A percentile compares a stretch with the other conserved stretches of the same genome.
Evolutionary conservation across 1,140 invertebrate genomes (phyloP).

Genomic region (Potamilus streckersoni): DNA sequence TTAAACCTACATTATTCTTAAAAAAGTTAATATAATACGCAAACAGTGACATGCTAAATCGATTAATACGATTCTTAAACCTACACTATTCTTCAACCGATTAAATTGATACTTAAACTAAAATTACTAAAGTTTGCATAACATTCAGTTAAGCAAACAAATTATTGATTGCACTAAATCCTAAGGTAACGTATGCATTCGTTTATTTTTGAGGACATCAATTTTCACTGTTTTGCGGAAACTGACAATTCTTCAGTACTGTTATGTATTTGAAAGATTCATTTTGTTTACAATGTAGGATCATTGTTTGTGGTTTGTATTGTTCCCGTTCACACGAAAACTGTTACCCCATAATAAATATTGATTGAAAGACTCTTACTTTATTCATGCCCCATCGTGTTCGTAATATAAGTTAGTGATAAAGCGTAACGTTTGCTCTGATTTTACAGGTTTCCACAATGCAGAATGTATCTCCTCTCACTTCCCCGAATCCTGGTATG

Average conservation of each 20-base stretch:
- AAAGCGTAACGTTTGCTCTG: conserved; percentile 4
- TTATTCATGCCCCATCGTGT: background rate
- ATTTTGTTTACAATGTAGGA: conserved; percentile 1
- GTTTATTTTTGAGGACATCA: too few relatives aligned
- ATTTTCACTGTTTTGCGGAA: background rate
- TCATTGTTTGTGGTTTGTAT: background rate
- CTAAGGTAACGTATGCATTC: too few relatives aligned
- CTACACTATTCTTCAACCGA: too few relatives aligned
- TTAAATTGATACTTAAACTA: too few relatives aligned
- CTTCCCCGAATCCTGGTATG: conserved; percentile 68
- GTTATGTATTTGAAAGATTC: background rate
- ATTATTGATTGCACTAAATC: too few relatives aligned
- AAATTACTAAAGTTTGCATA: too few relatives aligned
- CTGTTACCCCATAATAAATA: background rate
- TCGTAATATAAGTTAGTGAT: background rate
- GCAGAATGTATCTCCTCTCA: conserved; percentile 65
- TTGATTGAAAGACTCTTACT: background rate
- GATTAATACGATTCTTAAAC: too few relatives aligned
- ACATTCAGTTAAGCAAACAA: too few relatives aligned
- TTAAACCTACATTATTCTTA: too few relatives aligned
- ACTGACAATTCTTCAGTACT: background rate
- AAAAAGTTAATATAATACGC: too few relatives aligned
- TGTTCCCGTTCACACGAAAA: background rate
- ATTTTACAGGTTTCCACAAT: conserved; percentile 65
- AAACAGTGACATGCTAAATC: too few relatives aligned